Evolutionary conservation across 2,797 vertebrate species (phyloP).

Genomic region (Steatocranus sp.): DNA sequence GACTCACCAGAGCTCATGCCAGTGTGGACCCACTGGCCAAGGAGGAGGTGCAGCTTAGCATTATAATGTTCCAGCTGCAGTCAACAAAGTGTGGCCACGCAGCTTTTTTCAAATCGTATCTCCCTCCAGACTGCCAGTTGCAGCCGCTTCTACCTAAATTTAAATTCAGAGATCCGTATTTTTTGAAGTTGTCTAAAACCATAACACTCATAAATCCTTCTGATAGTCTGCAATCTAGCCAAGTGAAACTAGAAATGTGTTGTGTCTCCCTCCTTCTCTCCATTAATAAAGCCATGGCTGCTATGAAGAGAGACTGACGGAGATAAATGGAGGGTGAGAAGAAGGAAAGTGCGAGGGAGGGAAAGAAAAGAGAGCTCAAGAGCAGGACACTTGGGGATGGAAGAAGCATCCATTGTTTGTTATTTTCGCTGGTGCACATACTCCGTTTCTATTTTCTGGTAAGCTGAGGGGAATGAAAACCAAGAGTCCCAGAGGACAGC

Average conservation of each 20-base stretch:
- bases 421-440: constrained; percentile 11
- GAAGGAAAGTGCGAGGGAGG: not conserved
- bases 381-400: constrained; percentile 25
- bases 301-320: constrained; percentile 17
- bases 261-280: not conserved
- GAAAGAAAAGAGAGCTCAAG: constrained; percentile 6
- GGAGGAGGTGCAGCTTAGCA: constrained; percentile 55
- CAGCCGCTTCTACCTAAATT: not conserved
- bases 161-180: not conserved
- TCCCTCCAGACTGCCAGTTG: not conserved
- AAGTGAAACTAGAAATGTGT: not conserved
- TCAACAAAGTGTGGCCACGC: constrained; percentile 14
- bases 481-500: constrained; percentile 30
- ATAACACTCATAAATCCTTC: not conserved
- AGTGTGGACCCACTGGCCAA: constrained; percentile 13
- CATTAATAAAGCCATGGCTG: constrained; percentile 32
- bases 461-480: constrained; percentile 1
- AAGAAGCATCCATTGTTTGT: constrained; percentile 50
- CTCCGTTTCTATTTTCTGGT: constrained; percentile 37
- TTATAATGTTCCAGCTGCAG: constrained; percentile 66
- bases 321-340: constrained; percentile 47
- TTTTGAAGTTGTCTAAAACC: not conserved
- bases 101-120: not conserved
- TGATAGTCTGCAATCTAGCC: not conserved
- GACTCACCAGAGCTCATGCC: constrained; percentile 15